These are phyloP conservation scores for Gymnocephalus cernua DNA, from an alignment of 2,113 vertebrate species.

Conservation along the genomic window DNA sequence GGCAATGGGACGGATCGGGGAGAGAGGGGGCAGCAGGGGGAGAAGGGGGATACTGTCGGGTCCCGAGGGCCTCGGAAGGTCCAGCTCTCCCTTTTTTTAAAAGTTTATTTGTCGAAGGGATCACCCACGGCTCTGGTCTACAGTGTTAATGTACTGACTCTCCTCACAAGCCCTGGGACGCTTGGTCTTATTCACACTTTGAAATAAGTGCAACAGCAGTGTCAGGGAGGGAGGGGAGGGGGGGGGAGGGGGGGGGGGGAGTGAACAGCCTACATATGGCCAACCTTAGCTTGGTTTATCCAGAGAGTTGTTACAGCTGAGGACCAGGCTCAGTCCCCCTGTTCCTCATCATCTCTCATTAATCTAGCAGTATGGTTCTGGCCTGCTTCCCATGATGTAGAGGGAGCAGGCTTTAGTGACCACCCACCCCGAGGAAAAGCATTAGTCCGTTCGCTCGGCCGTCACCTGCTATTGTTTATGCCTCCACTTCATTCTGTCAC, in stretches of 20 bases:
- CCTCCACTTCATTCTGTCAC: slow-evolving; percentile 50
- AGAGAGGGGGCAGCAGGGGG: slow-evolving; percentile 13
- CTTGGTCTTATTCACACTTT: slow-evolving; percentile 67
- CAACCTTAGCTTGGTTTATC: slow-evolving; percentile 68
- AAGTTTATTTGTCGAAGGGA: slow-evolving; percentile 73
- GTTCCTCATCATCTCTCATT: slow-evolving; percentile 72
- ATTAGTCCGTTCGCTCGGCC: slow-evolving; percentile 57
- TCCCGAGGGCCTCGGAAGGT: slow-evolving; percentile 35
- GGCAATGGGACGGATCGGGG: slow-evolving; percentile 40
- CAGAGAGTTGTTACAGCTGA: slow-evolving; percentile 79
- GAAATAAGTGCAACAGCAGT: slow-evolving; percentile 57
- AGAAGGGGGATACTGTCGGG: slow-evolving; percentile 1
- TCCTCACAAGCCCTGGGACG: slow-evolving; percentile 51
- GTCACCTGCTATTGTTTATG: slow-evolving; percentile 76
- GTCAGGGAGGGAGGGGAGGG: neutral
- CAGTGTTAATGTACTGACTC: slow-evolving; percentile 70
- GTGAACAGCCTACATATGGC: slow-evolving; percentile 68
- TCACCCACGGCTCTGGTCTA: slow-evolving; percentile 48
- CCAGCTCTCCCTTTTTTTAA: slow-evolving; percentile 38
- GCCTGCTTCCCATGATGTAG: slow-evolving; percentile 67
- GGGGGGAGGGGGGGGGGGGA: neutral
- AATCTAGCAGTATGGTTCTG: slow-evolving; percentile 72
- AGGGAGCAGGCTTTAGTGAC: slow-evolving; percentile 71
- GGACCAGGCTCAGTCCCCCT: slow-evolving; percentile 57
- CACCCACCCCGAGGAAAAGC: slow-evolving; percentile 72